A percentile compares a stretch with the other conserved stretches of the same genome.
Evolutionary conservation across 1,140 invertebrate species (phyloP).

Genomic region (Metaphire vulgaris): DNA sequence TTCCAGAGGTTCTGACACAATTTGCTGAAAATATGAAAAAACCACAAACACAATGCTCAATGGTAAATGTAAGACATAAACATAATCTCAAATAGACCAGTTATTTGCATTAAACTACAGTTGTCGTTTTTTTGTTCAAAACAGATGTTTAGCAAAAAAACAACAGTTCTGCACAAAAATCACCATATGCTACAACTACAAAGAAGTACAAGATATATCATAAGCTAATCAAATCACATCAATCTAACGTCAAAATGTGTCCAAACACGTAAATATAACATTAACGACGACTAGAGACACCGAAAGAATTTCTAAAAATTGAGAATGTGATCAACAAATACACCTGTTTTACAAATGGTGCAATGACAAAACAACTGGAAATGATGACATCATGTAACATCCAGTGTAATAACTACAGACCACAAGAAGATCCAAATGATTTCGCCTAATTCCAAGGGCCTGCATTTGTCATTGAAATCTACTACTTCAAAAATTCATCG

Average conservation of each 20-base stretch:
- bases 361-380: neutral
- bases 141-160: too few relatives aligned
- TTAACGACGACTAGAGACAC: neutral
- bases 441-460: too few relatives aligned
- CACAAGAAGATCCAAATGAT: too few relatives aligned
- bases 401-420: too few relatives aligned
- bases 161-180: neutral
- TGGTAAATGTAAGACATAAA: neutral
- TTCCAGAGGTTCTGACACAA: neutral
- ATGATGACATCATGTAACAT: too few relatives aligned
- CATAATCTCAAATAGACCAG: neutral
- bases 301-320: neutral
- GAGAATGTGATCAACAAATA: neutral
- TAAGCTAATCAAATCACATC: neutral
- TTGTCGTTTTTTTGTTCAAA: neutral
- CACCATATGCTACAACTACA: neutral
- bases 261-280: neutral
- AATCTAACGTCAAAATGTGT: neutral
- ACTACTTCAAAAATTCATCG: too few relatives aligned
- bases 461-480: too few relatives aligned
- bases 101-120: neutral
- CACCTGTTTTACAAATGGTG: neutral
- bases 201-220: neutral
- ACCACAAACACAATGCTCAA: neutral
- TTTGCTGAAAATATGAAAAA: neutral